Evolutionary conservation across 2,113 vertebrate genomes (phyloP).

Genomic region (Ammospiza caudacuta): DNA sequence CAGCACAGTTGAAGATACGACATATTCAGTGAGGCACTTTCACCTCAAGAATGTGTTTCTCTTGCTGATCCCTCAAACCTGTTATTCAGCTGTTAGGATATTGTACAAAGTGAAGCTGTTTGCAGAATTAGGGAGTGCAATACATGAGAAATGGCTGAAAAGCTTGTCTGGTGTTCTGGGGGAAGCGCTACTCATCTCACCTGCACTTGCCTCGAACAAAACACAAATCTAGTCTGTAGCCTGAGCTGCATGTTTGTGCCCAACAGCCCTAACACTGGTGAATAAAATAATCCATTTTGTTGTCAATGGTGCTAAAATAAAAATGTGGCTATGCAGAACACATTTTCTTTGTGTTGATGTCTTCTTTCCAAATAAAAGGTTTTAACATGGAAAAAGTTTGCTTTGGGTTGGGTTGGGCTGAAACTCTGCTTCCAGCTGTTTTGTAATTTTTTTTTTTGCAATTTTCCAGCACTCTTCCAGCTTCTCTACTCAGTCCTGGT

Average conservation of each 20-base stretch:
- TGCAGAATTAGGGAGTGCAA: not conserved
- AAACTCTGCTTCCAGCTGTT: not conserved
- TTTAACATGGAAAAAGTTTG: not conserved
- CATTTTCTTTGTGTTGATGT: not conserved
- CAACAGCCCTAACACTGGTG: not conserved
- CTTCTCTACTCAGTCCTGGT: not conserved
- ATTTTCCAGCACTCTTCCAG: not conserved
- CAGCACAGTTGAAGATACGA: not conserved
- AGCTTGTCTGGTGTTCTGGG: not conserved
- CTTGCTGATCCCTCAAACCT: not conserved
- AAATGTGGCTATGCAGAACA: not conserved
- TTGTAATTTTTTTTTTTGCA: not conserved
- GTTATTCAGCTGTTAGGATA: not conserved
- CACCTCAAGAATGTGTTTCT: not conserved
- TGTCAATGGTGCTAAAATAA: not conserved
- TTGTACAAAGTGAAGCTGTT: not conserved
- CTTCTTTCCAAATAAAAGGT: not conserved
- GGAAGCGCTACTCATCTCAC: rapidly evolving
- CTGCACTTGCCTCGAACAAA: not conserved
- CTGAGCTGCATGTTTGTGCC: rapidly evolving
- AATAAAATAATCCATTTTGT: not conserved
- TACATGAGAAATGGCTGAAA: not conserved
- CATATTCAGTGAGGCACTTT: not conserved
- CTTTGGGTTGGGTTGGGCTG: not conserved
- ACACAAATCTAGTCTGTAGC: too few relatives aligned